Evolutionary conservation across 2,113 vertebrate genomes (phyloP).

Genomic region (Sturnus vulgaris): DNA sequence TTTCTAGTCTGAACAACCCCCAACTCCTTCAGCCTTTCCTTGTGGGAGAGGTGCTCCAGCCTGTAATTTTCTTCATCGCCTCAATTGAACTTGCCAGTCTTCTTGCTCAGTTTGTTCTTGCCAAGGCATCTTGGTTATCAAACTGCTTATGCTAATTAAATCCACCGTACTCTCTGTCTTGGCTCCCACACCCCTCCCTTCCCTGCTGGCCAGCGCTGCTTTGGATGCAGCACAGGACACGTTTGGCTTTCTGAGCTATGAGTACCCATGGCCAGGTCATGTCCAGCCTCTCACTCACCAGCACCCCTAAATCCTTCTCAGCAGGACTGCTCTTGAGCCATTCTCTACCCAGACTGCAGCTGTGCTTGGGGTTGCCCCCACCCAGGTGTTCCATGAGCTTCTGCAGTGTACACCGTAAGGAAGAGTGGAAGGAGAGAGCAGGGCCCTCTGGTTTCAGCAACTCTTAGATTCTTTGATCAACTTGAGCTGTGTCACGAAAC

Average conservation of each 20-base stretch:
- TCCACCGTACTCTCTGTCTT: no score
- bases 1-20: neutral
- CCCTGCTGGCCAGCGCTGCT: neutral
- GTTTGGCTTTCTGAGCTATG: neutral
- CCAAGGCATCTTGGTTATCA: no score
- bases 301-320: rapidly evolving
- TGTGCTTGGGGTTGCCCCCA: neutral
- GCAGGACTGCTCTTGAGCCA: neutral
- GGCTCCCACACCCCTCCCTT: neutral
- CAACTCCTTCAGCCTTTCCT: neutral
- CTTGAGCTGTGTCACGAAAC: neutral
- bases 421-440: neutral
- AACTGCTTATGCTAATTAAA: no score
- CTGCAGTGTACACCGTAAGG: neutral
- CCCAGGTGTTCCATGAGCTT: neutral
- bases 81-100: neutral
- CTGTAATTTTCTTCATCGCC: rapidly evolving
- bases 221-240: neutral
- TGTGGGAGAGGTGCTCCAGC: neutral
- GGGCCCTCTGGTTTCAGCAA: neutral
- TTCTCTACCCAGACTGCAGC: neutral
- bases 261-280: neutral
- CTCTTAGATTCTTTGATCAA: neutral
- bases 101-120: no score
- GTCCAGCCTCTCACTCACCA: neutral